phyloP scores from a whole-genome alignment of 1,140 invertebrate species.

The Daktulosphaira vitifoliae region DNA sequence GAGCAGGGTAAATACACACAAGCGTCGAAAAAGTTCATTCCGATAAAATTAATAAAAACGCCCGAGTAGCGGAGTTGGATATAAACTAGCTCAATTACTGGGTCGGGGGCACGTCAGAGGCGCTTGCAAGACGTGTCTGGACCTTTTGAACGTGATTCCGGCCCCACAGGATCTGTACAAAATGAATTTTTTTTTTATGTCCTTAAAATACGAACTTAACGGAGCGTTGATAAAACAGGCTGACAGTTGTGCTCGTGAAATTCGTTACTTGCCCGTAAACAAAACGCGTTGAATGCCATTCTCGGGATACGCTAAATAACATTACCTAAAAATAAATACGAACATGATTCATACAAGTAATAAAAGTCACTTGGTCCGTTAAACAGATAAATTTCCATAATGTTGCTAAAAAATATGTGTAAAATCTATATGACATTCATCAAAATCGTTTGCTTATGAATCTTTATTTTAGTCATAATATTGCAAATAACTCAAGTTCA shows the following conservation, averaged over 20 bases:
- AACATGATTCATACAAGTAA: no score
- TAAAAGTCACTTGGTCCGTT: no score
- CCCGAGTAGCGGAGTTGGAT: background rate
- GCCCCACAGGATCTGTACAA: background rate
- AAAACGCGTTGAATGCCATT: background rate
- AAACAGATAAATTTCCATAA: no score
- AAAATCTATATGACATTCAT: no score
- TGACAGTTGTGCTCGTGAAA: background rate
- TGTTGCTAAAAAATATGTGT: no score
- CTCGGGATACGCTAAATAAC: background rate
- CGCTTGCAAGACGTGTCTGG: slow-evolving; percentile 7
- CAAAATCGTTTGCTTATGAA: no score
- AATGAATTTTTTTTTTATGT: slow-evolving; percentile 11
- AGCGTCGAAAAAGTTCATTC: slow-evolving; percentile 1
- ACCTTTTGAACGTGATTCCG: slow-evolving; percentile 11
- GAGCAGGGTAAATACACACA: slow-evolving; percentile 1
- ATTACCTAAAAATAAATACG: no score
- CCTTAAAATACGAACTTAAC: slow-evolving; percentile 16
- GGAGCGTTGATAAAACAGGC: background rate
- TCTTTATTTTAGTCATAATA: no score
- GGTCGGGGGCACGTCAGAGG: background rate
- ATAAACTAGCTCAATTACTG: slow-evolving; percentile 11
- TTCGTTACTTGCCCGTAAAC: background rate
- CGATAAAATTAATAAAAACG: slow-evolving; percentile 33
- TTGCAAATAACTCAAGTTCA: no score